Evolutionary conservation across 2,888 invertebrate genomes (phyloP).

Genomic region (Noctua janthina): DNA sequence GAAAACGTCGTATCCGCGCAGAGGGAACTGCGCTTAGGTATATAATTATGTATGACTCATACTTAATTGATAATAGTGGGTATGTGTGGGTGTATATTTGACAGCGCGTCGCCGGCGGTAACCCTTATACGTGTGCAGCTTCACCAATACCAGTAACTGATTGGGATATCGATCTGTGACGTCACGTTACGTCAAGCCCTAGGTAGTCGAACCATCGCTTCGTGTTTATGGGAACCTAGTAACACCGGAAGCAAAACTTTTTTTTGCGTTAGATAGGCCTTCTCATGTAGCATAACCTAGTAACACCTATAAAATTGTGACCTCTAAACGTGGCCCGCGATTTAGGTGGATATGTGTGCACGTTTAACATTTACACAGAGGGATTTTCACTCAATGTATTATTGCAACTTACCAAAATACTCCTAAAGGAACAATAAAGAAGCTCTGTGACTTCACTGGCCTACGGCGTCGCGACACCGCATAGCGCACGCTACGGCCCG

Average conservation of each 20-base stretch:
- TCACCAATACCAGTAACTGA: background rate
- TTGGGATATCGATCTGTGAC: slow-evolving; percentile 15
- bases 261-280: background rate
- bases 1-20: background rate
- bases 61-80: background rate
- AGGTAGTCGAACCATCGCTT: background rate
- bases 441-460: too few relatives aligned
- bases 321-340: background rate
- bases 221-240: background rate
- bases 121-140: slow-evolving; percentile 1
- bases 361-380: background rate
- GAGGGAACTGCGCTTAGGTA: too few relatives aligned
- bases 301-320: background rate
- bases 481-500: background rate
- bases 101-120: background rate
- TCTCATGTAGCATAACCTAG: background rate
- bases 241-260: background rate
- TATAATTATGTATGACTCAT: background rate
- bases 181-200: slow-evolving; percentile 8
- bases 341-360: too few relatives aligned
- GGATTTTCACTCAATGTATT: background rate
- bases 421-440: too few relatives aligned
- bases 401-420: too few relatives aligned
- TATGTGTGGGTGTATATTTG: background rate
- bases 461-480: background rate